Evolutionary conservation across 2,797 vertebrate species (phyloP).

Genomic region (Miichthys miiuy): DNA sequence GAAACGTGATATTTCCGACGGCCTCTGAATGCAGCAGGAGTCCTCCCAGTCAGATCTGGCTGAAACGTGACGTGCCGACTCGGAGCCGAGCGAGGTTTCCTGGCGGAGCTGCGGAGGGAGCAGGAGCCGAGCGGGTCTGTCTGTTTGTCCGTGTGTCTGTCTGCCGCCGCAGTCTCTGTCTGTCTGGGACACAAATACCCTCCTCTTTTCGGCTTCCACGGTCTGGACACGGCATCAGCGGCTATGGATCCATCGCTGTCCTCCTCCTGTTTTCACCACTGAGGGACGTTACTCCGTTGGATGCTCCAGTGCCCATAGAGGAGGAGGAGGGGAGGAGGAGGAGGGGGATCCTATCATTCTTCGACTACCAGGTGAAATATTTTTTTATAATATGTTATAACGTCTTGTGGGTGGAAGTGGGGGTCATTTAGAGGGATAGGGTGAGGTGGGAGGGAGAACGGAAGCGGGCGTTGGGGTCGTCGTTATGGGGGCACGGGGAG

Average conservation of each 20-base stretch:
- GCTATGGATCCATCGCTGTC: conserved; percentile 78
- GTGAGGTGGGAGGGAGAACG: background rate
- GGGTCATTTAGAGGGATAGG: background rate
- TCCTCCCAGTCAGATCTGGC: conserved; percentile 77
- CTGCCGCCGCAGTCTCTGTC: conserved; percentile 63
- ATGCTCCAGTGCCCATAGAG: conserved; percentile 75
- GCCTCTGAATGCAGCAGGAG: conserved; percentile 67
- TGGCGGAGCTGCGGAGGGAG: conserved; percentile 74
- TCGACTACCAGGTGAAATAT: conserved; percentile 75
- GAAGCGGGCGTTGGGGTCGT: background rate
- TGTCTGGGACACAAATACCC: conserved; percentile 26
- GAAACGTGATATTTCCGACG: conserved; percentile 33
- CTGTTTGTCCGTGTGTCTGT: conserved; percentile 47
- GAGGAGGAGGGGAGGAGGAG: conserved; percentile 53
- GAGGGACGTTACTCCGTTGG: conserved; percentile 71
- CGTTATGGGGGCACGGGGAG: conserved; percentile 13
- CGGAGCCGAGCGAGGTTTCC: conserved; percentile 76
- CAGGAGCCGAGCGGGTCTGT: conserved; percentile 69
- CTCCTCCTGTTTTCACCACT: conserved; percentile 61
- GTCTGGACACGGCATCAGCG: conserved; percentile 62
- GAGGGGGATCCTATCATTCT: conserved; percentile 57
- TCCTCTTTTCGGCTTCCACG: conserved; percentile 35
- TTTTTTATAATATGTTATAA: background rate
- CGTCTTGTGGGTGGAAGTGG: background rate
- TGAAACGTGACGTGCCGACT: conserved; percentile 78